Conservation (phyloP, 92 coral and sea anemone genomes). For the Zoanthus solanderi region DNA sequence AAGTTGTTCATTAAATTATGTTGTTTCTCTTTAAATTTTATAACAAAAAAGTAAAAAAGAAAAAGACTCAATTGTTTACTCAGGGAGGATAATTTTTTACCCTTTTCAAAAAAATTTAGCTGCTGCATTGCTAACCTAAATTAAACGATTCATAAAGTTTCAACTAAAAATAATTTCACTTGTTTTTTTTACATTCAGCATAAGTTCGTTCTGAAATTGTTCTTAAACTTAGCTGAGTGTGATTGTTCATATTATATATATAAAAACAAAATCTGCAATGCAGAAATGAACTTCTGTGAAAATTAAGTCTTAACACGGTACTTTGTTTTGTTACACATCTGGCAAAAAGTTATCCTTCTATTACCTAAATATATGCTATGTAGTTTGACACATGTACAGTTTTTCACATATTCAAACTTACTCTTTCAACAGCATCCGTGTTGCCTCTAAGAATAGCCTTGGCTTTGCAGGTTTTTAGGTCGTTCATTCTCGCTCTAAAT, state of each 20-base stretch:
- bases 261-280: neutral
- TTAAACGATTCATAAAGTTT: no score
- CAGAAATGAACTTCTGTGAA: neutral
- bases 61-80: no score
- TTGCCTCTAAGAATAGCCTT: constrained; percentile 20
- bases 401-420: neutral
- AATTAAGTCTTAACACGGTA: neutral
- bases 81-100: no score
- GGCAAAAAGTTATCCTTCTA: neutral
- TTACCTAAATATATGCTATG: neutral
- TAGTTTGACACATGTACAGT: neutral
- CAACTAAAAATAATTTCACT: no score
- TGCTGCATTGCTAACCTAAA: no score
- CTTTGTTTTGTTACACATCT: neutral
- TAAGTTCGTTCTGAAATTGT: no score
- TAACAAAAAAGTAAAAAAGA: neutral
- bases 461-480: constrained; percentile 22
- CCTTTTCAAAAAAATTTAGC: no score
- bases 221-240: no score
- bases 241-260: neutral
- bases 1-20: neutral
- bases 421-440: constrained; percentile 21
- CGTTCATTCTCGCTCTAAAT: constrained; percentile 24
- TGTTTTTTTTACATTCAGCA: no score
- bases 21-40: neutral